A percentile compares a stretch with the other conserved stretches of the same genome.
These are phyloP conservation scores for Cossypha polioptera DNA, from an alignment of 2,797 vertebrate species.

Conservation along the genomic window DNA sequence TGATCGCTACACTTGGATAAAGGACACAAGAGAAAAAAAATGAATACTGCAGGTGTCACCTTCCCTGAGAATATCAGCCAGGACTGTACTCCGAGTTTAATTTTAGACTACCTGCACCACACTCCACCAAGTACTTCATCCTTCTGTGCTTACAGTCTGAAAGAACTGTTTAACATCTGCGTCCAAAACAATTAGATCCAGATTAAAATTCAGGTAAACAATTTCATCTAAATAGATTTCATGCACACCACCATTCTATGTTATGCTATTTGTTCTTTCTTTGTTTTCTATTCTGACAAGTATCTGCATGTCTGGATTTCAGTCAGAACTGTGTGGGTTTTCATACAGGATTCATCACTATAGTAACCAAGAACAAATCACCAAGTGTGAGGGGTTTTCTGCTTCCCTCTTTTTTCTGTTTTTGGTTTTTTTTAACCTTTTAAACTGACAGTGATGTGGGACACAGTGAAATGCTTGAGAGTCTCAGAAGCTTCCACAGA, in stretches of 20 bases:
- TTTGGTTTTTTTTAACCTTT: not conserved
- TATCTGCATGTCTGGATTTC: conserved; percentile 17
- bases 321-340: conserved; percentile 25
- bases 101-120: not conserved
- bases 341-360: conserved; percentile 48
- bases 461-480: not conserved
- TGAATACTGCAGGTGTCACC: not conserved
- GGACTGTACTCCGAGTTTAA: not conserved
- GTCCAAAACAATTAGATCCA: not conserved
- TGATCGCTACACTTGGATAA: not conserved
- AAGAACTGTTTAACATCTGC: not conserved
- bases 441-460: not conserved
- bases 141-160: not conserved
- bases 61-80: not conserved
- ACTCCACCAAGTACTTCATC: accelerated
- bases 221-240: not conserved
- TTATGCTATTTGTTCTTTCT: not conserved
- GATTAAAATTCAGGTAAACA: not conserved
- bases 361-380: conserved; percentile 53
- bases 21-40: not conserved
- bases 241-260: not conserved
- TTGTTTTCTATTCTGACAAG: conserved; percentile 3
- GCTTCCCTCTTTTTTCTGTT: not conserved
- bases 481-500: not conserved
- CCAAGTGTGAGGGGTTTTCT: conserved; percentile 5